Conservation (phyloP, 2,888 invertebrate genomes). For the Synergus laeviventris region DNA sequence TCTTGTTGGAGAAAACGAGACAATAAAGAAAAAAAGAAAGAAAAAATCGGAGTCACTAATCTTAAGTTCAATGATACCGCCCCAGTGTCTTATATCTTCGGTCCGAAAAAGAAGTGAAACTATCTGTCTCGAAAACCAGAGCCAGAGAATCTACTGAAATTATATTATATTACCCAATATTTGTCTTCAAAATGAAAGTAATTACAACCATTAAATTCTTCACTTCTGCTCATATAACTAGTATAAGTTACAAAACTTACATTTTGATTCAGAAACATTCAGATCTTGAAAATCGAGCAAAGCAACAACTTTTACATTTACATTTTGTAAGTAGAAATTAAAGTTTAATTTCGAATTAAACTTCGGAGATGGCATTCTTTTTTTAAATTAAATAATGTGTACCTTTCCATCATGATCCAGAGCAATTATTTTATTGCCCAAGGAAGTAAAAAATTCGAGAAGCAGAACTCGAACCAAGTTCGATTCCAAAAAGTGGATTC, state of each 20-base stretch:
- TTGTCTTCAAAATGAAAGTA: not conserved
- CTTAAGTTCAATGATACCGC: slow-evolving; percentile 40
- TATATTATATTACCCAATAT: not conserved
- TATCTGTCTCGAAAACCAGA: not conserved
- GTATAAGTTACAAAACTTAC: too few species aligned
- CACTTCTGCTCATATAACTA: not conserved
- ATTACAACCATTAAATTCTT: not conserved
- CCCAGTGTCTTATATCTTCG: slow-evolving; percentile 34
- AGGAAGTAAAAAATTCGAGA: slow-evolving; percentile 37
- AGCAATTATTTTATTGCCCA: slow-evolving; percentile 39
- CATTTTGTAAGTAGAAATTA: too few species aligned
- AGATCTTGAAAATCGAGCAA: too few species aligned
- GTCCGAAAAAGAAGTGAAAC: slow-evolving; percentile 24
- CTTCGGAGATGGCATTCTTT: slow-evolving; percentile 4
- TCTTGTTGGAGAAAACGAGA: slow-evolving; percentile 46
- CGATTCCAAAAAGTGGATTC: slow-evolving; percentile 40
- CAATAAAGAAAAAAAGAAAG: slow-evolving; percentile 42
- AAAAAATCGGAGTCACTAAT: slow-evolving; percentile 34
- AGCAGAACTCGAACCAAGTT: slow-evolving; percentile 39
- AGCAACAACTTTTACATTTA: too few species aligned
- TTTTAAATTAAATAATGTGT: slow-evolving; percentile 26
- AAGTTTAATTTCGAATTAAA: not conserved
- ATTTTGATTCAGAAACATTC: too few species aligned
- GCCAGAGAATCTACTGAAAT: not conserved
- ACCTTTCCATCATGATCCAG: slow-evolving; percentile 25